These are phyloP conservation scores for Diarsia brunnea DNA, from an alignment of 2,888 invertebrate species.

Conservation along the genomic window DNA sequence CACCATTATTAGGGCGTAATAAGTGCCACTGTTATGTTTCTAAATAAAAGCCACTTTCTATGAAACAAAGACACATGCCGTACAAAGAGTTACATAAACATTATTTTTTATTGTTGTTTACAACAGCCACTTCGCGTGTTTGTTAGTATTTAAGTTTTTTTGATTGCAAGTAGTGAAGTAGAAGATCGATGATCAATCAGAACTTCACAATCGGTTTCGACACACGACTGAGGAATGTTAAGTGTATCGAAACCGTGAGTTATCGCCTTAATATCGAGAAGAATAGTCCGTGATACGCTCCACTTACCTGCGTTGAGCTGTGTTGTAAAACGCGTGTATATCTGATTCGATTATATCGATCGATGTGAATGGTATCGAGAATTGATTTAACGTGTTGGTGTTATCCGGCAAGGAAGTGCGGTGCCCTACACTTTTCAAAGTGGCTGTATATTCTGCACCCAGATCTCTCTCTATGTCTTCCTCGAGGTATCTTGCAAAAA, in stretches of 20 bases:
- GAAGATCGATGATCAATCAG: constrained; percentile 50
- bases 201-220: constrained; percentile 49
- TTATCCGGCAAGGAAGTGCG: not conserved
- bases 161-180: constrained; percentile 20
- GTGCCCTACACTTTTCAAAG: not conserved
- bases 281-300: constrained; percentile 66
- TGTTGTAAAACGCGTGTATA: constrained; percentile 46
- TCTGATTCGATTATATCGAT: constrained; percentile 31
- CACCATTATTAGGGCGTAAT: constrained; percentile 17
- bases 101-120: constrained; percentile 11
- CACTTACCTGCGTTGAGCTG: constrained; percentile 63
- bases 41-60: constrained; percentile 29
- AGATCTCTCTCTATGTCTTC: not conserved
- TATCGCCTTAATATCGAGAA: constrained; percentile 61
- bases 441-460: not conserved
- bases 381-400: not conserved
- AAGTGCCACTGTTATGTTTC: constrained; percentile 17
- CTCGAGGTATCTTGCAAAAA: not conserved
- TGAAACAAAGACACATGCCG: constrained; percentile 25
- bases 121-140: constrained; percentile 49
- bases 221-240: constrained; percentile 59
- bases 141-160: constrained; percentile 40
- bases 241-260: constrained; percentile 60
- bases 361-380: not conserved
- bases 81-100: constrained; percentile 39